Base-by-base conservation (phyloP, 2,888 invertebrate genomes). In the Meteorus colon region DNA sequence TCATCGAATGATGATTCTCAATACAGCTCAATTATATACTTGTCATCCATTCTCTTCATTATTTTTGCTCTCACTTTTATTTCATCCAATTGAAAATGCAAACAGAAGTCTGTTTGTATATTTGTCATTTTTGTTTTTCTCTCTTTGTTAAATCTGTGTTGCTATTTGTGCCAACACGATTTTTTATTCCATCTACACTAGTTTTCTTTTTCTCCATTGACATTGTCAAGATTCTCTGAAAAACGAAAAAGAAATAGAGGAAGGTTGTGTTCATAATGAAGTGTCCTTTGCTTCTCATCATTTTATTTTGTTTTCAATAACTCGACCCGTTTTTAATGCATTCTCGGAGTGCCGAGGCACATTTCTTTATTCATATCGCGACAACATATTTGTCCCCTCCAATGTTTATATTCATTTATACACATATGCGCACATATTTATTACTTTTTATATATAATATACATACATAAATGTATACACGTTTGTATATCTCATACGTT, bases 401-500 rank as follows among this genome's bases (percentile, higher is more conserved):
- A 10, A 34, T 31, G 19, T 19, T 45, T 19, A 74, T 31, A 63
- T 63, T 63, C n/a, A 19, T 19, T 24, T 24, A 19, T 19, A 69
- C 48, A 19, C 48, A 19, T 55, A 27, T 51, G 31, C 16, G 41
- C 55, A 63, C 41, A 65, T 75, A 48, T 69, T 75, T 66, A 69
- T 65, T 51, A 68, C 24, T 72, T 24, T 24, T 24, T 34, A 34
- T n/a, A 31, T 37, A 24, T 8, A n/a, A n/a, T 70, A 5, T 70
- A 70, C 55, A 27, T 37, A 16, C 70, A 70, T 60, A 60, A 55
- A 55, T 65, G 16, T 65, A 63, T 75, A 66, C 59, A 71, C 65
- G 41, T 71, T 67, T 75, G 71, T 67, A 45, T 55, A 24, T 55
- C 8, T 48, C 59, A 37, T 16, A 16, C 27, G 45, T 70, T 69